phyloP scores from a whole-genome alignment of 2,797 vertebrate genomes.

The Parotocinclus haroldoi region DNA sequence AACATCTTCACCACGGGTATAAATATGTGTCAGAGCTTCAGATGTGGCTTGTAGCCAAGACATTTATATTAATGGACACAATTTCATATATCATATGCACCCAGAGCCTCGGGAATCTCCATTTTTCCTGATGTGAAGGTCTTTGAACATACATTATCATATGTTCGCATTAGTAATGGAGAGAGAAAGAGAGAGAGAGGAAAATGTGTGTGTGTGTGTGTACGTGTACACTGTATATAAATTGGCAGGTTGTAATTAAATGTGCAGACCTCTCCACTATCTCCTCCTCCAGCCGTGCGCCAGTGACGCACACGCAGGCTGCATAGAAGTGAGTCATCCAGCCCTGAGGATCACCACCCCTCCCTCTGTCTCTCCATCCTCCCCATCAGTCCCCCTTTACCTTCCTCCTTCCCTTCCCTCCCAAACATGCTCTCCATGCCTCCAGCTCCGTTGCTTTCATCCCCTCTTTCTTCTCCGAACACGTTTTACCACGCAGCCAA shows the following conservation, averaged over 20 bases:
- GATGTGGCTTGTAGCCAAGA: slow-evolving; percentile 3
- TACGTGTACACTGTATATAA: slow-evolving; percentile 79
- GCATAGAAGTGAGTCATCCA: slow-evolving; percentile 83
- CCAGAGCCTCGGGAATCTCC: slow-evolving; percentile 19
- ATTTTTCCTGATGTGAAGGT: slow-evolving; percentile 32
- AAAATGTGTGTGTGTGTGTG: slow-evolving; percentile 10
- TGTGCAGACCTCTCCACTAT: slow-evolving; percentile 82
- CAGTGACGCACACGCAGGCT: slow-evolving; percentile 80
- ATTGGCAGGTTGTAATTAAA: slow-evolving; percentile 84
- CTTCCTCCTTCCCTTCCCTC: slow-evolving; percentile 56
- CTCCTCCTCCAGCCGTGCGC: slow-evolving; percentile 81
- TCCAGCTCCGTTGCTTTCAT: slow-evolving; percentile 24
- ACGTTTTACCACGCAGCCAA: slow-evolving; percentile 16
- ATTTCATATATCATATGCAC: slow-evolving; percentile 13
- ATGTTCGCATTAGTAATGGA: slow-evolving; percentile 31
- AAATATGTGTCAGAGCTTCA: background rate
- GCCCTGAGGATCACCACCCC: slow-evolving; percentile 79
- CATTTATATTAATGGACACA: slow-evolving; percentile 5
- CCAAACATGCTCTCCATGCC: slow-evolving; percentile 45
- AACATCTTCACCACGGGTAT: background rate
- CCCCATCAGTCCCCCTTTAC: slow-evolving; percentile 39
- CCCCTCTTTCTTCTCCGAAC: slow-evolving; percentile 63
- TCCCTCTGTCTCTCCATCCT: slow-evolving; percentile 70
- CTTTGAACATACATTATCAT: slow-evolving; percentile 39
- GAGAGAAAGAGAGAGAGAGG: background rate